A percentile compares a stretch with the other conserved stretches of the same genome.
Evolutionary conservation across 2,113 vertebrate genomes (phyloP).

Genomic region (Sinocyclocheilus anophthalmus): DNA sequence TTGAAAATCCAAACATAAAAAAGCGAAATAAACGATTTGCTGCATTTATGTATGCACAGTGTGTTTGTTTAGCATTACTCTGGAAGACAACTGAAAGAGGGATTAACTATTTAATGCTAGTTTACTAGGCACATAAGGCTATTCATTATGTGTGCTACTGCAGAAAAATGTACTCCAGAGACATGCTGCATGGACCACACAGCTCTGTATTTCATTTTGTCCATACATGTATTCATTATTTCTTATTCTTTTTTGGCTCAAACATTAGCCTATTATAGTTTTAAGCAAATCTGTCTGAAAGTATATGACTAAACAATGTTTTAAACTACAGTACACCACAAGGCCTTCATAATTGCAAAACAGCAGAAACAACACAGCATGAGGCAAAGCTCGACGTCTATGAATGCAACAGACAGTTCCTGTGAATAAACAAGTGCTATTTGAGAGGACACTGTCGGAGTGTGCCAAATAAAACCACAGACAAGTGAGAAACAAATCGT

Average conservation of each 20-base stretch:
- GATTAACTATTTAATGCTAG: conserved; percentile 42
- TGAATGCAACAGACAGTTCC: conserved; percentile 3
- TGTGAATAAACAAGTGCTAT: conserved; percentile 45
- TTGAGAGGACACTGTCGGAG: conserved; percentile 32
- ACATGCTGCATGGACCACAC: conserved; percentile 41
- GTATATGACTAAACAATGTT: conserved; percentile 41
- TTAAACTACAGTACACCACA: conserved; percentile 30
- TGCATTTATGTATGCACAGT: conserved; percentile 26
- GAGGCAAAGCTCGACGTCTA: not conserved
- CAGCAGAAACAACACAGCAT: conserved; percentile 25
- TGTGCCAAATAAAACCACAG: conserved; percentile 53
- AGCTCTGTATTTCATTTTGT: conserved; percentile 35
- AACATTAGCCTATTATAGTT: conserved; percentile 31
- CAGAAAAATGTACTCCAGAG: conserved; percentile 49
- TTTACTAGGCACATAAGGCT: conserved; percentile 43
- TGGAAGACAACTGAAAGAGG: conserved; percentile 26
- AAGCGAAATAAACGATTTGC: not conserved
- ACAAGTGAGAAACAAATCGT: conserved; percentile 56
- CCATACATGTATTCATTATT: conserved; percentile 26
- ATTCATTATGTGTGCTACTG: conserved; percentile 32
- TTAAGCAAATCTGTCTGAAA: conserved; percentile 24
- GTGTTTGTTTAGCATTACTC: conserved; percentile 36
- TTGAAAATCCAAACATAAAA: not conserved
- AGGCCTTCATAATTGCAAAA: conserved; percentile 25
- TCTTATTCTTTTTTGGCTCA: conserved; percentile 18